These are phyloP conservation scores for Butastur rufipennis DNA, from an alignment of 2,113 vertebrate genomes.

Conservation along the genomic window DNA sequence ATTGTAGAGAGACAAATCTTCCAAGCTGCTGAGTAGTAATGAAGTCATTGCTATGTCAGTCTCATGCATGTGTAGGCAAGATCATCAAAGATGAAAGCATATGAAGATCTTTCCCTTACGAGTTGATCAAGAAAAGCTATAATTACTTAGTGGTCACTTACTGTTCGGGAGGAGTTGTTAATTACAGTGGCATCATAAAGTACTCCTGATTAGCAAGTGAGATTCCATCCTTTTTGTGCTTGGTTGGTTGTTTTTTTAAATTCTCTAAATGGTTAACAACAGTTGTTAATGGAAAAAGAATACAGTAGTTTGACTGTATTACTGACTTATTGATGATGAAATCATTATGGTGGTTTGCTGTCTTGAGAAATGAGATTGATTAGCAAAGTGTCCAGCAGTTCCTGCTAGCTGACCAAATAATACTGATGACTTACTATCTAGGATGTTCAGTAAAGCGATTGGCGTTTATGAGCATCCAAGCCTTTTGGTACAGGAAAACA, in stretches of 20 bases:
- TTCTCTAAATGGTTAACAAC: background rate
- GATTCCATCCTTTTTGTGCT: background rate
- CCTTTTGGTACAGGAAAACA: background rate
- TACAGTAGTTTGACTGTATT: background rate
- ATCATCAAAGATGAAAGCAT: constrained; percentile 28
- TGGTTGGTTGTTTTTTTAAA: background rate
- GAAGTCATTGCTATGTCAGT: constrained; percentile 3
- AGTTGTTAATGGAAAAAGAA: background rate
- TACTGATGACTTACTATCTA: background rate
- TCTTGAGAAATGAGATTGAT: background rate
- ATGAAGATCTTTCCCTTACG: constrained; percentile 18
- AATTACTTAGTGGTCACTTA: constrained; percentile 35
- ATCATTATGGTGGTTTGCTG: background rate
- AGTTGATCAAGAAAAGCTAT: constrained; percentile 31
- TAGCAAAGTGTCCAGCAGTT: background rate
- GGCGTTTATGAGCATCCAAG: background rate
- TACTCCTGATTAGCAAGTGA: background rate
- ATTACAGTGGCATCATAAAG: background rate
- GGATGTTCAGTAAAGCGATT: background rate
- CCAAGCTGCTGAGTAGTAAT: background rate
- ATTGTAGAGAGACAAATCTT: background rate
- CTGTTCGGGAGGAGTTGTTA: constrained; percentile 21
- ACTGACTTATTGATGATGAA: background rate
- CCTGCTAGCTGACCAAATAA: background rate
- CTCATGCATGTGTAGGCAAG: background rate